phyloP scores from a whole-genome alignment of 2,113 vertebrate genomes.

The Eonycteris spelaea region DNA sequence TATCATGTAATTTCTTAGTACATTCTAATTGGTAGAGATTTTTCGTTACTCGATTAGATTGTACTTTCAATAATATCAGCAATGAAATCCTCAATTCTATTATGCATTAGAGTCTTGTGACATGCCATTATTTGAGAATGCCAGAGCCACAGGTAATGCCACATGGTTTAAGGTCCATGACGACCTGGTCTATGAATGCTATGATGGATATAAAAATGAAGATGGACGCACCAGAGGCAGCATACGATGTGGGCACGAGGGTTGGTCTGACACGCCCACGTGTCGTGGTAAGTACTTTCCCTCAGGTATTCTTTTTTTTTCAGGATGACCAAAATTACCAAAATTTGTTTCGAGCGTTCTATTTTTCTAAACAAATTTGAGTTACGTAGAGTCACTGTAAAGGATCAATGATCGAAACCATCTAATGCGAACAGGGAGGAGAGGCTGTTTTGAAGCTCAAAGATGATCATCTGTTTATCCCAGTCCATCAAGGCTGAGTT shows the following conservation, averaged over 20 bases:
- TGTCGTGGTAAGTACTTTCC: neutral
- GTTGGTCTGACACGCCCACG: slow-evolving; percentile 55
- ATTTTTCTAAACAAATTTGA: neutral
- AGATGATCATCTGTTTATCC: too few relatives aligned
- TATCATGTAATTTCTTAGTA: neutral
- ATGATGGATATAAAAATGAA: neutral
- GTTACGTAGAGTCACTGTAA: too few relatives aligned
- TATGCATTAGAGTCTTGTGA: slow-evolving; percentile 64
- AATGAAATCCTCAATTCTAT: neutral
- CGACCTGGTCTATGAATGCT: neutral
- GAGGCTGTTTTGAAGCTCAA: too few relatives aligned
- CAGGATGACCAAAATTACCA: neutral
- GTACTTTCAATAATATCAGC: neutral
- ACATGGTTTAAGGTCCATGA: neutral
- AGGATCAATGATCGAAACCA: too few relatives aligned
- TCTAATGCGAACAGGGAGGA: too few relatives aligned
- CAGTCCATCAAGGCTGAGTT: too few relatives aligned
- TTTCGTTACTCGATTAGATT: neutral
- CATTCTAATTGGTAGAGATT: neutral
- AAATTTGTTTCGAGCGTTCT: neutral
- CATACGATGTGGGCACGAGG: neutral
- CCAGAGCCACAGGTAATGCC: neutral
- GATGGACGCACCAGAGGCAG: neutral
- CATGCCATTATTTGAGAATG: neutral
- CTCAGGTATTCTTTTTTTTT: neutral